Conservation (phyloP, 2,888 invertebrate species). For the Merodon equestris region DNA sequence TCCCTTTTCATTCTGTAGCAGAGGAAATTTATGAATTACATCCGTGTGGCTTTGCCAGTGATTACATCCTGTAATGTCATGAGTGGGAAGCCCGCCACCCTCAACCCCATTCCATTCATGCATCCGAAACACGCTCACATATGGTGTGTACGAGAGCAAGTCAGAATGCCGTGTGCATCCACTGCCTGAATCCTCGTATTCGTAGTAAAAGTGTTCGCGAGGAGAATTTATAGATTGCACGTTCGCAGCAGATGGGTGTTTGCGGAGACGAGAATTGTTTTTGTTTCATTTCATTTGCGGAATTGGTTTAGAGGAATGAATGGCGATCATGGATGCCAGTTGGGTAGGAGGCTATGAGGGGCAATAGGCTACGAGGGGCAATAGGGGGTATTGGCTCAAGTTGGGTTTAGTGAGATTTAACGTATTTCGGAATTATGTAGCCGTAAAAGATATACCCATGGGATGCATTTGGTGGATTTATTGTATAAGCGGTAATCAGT, state of each 20-base stretch:
- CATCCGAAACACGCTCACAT: too few species aligned
- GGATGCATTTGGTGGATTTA: slow-evolving; percentile 54
- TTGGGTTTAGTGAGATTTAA: slow-evolving; percentile 41
- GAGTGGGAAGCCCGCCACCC: slow-evolving; percentile 36
- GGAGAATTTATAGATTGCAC: slow-evolving; percentile 60
- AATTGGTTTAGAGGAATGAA: slow-evolving; percentile 36
- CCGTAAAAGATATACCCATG: slow-evolving; percentile 37
- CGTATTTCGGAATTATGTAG: slow-evolving; percentile 52
- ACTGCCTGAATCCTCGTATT: too few species aligned
- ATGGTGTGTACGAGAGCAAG: slow-evolving; percentile 6
- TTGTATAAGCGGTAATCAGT: slow-evolving; percentile 24
- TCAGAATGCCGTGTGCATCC: neutral
- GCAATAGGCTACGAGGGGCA: too few species aligned
- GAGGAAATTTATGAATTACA: slow-evolving; percentile 65
- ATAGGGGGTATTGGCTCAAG: too few species aligned
- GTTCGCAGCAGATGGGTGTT: slow-evolving; percentile 48
- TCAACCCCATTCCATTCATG: neutral
- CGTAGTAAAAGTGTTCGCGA: slow-evolving; percentile 31
- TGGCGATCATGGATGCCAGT: slow-evolving; percentile 1
- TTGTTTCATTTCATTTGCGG: slow-evolving; percentile 46
- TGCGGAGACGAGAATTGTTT: slow-evolving; percentile 9
- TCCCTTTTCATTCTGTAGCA: neutral
- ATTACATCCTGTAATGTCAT: slow-evolving; percentile 64
- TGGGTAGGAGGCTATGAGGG: too few species aligned
- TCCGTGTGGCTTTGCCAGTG: slow-evolving; percentile 63